phyloP scores from a whole-genome alignment of 2,797 vertebrate species.

The Miichthys miiuy region DNA sequence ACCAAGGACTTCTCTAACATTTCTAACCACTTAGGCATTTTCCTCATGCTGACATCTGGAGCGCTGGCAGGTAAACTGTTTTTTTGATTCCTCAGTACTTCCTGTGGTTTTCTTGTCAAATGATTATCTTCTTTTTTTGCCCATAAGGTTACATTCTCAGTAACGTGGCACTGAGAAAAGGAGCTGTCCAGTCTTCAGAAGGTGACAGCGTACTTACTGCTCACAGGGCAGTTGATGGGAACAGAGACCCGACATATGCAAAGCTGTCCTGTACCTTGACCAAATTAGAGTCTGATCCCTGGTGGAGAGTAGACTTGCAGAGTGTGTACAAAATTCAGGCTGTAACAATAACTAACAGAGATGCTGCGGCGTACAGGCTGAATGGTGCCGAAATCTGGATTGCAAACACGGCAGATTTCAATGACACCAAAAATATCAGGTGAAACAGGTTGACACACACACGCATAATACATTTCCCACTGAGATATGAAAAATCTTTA shows the following conservation, averaged over 20 bases:
- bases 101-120: background rate
- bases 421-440: background rate
- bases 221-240: constrained; percentile 15
- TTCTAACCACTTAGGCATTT: constrained; percentile 19
- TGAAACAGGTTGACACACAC: background rate
- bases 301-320: constrained; percentile 45
- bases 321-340: background rate
- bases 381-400: constrained; percentile 41
- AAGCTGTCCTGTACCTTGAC: background rate
- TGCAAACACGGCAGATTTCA: background rate
- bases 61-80: constrained; percentile 26
- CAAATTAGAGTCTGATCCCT: constrained; percentile 4
- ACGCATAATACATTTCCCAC: too few species aligned
- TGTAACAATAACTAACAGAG: constrained; percentile 8
- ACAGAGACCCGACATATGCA: fast-evolving
- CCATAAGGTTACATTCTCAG: constrained; percentile 7
- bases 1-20: too few species aligned
- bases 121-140: background rate
- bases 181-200: constrained; percentile 23
- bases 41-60: constrained; percentile 1
- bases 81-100: background rate
- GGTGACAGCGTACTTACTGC: background rate
- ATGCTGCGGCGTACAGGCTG: fast-evolving
- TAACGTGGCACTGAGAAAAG: constrained; percentile 28
- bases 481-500: background rate